A percentile compares a stretch with the other conserved stretches of the same genome.
These are phyloP conservation scores for Hyposoter dolosus DNA, from an alignment of 2,888 invertebrate species.

Conservation along the genomic window DNA sequence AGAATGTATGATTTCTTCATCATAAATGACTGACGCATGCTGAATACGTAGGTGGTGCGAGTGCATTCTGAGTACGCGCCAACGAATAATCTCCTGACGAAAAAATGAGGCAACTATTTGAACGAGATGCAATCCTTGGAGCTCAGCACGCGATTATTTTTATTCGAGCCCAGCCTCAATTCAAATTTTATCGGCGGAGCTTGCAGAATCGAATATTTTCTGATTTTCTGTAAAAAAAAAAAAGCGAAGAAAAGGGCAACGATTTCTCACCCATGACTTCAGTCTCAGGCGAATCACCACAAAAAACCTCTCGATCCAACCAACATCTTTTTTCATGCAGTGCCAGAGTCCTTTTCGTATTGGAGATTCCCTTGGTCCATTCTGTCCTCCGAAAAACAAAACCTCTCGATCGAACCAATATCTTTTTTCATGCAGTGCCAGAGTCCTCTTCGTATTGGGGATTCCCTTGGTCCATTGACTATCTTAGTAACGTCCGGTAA, in stretches of 20 bases:
- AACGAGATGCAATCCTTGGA: background rate
- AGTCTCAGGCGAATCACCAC: no score
- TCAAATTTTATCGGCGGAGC: background rate
- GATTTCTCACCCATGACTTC: no score
- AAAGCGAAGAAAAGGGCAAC: background rate
- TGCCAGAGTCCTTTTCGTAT: no score
- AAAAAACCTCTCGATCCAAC: no score
- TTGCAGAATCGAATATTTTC: background rate
- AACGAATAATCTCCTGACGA: background rate
- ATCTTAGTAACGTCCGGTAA: background rate
- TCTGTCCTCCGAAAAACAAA: no score
- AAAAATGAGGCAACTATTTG: background rate
- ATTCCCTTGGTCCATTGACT: no score
- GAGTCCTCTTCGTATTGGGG: no score
- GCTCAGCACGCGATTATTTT: background rate
- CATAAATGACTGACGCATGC: background rate
- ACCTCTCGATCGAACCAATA: no score
- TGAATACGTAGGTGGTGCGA: conserved; percentile 1
- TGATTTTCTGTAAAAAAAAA: background rate
- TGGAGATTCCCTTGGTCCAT: no score
- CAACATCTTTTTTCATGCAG: no score
- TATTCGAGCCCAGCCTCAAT: background rate
- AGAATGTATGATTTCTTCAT: conserved; percentile 29
- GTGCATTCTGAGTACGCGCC: background rate
- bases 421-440: no score